Base-by-base conservation (phyloP, 2,888 invertebrate genomes). In the Antitype chi region DNA sequence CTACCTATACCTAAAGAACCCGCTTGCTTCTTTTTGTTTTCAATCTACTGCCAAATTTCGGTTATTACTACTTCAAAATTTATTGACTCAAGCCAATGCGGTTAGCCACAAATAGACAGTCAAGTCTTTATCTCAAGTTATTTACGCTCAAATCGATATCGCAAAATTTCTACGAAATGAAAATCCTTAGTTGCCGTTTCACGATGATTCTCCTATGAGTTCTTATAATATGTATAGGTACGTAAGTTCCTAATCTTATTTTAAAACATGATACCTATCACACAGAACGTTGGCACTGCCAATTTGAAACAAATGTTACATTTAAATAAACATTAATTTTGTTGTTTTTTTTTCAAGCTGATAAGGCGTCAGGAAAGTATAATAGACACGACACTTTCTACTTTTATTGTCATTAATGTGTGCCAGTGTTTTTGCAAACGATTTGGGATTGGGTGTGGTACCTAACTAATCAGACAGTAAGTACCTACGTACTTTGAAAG, bases 321-420 rank as follows among this genome's bases (percentile, higher is more conserved):
- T 74, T 55, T 69, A 67, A 77, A 72, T 64, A 23, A 70, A 64
- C 53, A 59, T n/a, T 38, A 13, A 17, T 7, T 53, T 47, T 47
- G 43, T 53, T 67, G 32, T 62, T 32, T 62, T 75, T 59, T 74
- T 70, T 9, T 63, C 28, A 11, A 63, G 38, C 28, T 71, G 81
- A 76, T 82, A 81, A 70, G 25, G 53, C 53, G 67, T 47, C 63
- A 78, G 28, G 32, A 67, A 77, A 70, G 57, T 55, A 55, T 79
- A 72, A 67, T 74, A 32, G 64, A 67, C 43, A 25, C 59, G 70
- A 38, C 74, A 76, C 77, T 82, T 86, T 80, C 75, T 75, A 82
- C n/a, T 82, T 86, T 82, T 80, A 74, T 80, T 74, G 69, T 77
- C 57, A 25, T 84, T 78, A 74, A 73, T 71, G 70, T 80, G 64